phyloP scores from a whole-genome alignment of 1,140 invertebrate genomes.

The Laupala kohalensis region DNA sequence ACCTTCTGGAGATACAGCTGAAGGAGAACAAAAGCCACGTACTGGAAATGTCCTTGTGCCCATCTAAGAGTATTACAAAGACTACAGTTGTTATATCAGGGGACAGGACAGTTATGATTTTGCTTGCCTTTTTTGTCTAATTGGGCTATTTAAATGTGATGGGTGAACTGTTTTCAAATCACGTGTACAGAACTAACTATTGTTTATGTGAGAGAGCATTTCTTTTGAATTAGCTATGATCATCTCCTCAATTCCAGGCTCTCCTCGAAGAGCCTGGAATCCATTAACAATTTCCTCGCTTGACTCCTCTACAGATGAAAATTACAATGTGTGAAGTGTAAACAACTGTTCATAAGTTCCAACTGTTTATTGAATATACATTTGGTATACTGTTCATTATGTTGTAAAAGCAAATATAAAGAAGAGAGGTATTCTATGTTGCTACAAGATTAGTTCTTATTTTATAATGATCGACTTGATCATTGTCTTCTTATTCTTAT shows the following conservation, averaged over 20 bases:
- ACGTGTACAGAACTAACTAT: not conserved
- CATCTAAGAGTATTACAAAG: not conserved
- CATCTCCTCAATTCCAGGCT: constrained; percentile 38
- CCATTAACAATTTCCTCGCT: constrained; percentile 72
- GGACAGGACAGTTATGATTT: not conserved
- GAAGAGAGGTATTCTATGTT: too few relatives aligned
- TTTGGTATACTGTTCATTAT: too few relatives aligned
- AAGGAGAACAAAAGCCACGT: constrained; percentile 3
- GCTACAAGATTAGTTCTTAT: too few relatives aligned
- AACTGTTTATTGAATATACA: too few relatives aligned
- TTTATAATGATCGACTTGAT: too few relatives aligned
- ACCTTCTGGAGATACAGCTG: not conserved
- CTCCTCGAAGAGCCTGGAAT: constrained; percentile 73
- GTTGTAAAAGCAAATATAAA: too few relatives aligned
- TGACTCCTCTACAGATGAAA: constrained; percentile 26
- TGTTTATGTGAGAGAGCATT: not conserved
- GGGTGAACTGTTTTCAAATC: not conserved
- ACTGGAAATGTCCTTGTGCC: constrained; percentile 10
- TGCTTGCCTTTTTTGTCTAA: not conserved
- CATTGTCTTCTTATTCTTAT: too few relatives aligned
- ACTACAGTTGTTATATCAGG: not conserved
- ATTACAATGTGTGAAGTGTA: too few relatives aligned
- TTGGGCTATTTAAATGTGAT: not conserved
- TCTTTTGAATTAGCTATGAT: not conserved
- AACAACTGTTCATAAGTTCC: too few relatives aligned